Conservation (phyloP, 2,888 invertebrate species). For the Tetramorium bicarinatum region DNA sequence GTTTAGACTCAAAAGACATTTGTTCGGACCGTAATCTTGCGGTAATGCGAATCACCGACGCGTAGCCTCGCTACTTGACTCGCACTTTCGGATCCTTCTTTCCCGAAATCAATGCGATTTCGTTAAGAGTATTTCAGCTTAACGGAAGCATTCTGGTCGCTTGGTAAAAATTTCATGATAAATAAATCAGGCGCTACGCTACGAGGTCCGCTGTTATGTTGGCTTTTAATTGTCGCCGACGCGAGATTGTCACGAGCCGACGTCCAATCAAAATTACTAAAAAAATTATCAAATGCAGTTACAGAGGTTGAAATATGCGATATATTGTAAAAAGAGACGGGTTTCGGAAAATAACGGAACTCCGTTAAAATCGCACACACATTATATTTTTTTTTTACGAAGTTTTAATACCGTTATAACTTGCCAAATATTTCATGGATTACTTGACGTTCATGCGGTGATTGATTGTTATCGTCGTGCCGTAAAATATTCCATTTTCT, state of each 20-base stretch:
- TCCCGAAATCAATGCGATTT: conserved; percentile 62
- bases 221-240: not conserved
- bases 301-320: conserved; percentile 12
- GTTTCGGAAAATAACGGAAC: not conserved
- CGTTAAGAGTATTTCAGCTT: conserved; percentile 8
- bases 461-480: conserved; percentile 36
- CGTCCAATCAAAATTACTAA: not conserved
- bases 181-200: not conserved
- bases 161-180: not conserved
- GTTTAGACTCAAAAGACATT: conserved; percentile 73
- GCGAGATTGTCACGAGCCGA: conserved; percentile 13
- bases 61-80: conserved; percentile 39
- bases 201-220: not conserved
- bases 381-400: not conserved
- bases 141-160: not conserved
- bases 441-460: conserved; percentile 21
- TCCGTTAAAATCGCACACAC: not conserved
- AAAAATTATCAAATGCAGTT: conserved; percentile 18
- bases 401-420: conserved; percentile 16
- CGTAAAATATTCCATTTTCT: conserved; percentile 36
- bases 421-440: conserved; percentile 32
- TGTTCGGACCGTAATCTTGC: conserved; percentile 67
- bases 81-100: conserved; percentile 28
- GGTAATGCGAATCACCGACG: conserved; percentile 67
- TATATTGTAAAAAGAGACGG: conserved; percentile 21